A percentile compares a stretch with the other conserved stretches of the same genome.
These are phyloP conservation scores for Phalanger gymnotis DNA, from an alignment of 2,797 vertebrate genomes.

Conservation along the genomic window DNA sequence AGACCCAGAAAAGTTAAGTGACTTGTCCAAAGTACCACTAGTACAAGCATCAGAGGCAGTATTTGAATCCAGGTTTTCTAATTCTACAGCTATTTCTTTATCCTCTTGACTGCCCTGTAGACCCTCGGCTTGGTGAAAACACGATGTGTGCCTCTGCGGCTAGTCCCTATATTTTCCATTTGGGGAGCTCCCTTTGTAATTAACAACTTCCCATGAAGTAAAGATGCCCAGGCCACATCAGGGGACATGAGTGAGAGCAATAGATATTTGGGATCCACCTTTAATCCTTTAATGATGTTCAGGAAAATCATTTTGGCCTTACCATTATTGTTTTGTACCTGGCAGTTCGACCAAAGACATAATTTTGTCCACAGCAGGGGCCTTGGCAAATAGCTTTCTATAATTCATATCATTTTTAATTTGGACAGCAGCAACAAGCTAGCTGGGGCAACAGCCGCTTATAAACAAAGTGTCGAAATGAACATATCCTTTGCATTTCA, in stretches of 20 bases:
- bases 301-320: slow-evolving; percentile 63
- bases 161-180: slow-evolving; percentile 60
- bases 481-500: slow-evolving; percentile 70
- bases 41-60: background rate
- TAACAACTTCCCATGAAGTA: slow-evolving; percentile 41
- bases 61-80: background rate
- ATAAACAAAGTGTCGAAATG: slow-evolving; percentile 61
- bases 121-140: background rate
- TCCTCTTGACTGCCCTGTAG: background rate
- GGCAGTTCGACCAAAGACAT: slow-evolving; percentile 59
- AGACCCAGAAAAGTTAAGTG: background rate
- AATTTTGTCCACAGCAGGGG: slow-evolving; percentile 63
- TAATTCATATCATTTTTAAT: slow-evolving; percentile 74
- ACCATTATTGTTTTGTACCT: slow-evolving; percentile 57
- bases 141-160: background rate
- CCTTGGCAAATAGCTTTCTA: slow-evolving; percentile 58
- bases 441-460: slow-evolving; percentile 64
- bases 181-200: slow-evolving; percentile 40
- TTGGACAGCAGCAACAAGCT: slow-evolving; percentile 69
- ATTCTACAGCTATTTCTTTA: background rate
- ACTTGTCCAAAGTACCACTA: background rate
- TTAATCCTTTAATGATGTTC: slow-evolving; percentile 69
- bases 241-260: slow-evolving; percentile 54
- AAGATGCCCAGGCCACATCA: slow-evolving; percentile 29
- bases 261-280: slow-evolving; percentile 52